Conservation (phyloP, 2,797 vertebrate species). For the Aeoliscus strigatus region DNA sequence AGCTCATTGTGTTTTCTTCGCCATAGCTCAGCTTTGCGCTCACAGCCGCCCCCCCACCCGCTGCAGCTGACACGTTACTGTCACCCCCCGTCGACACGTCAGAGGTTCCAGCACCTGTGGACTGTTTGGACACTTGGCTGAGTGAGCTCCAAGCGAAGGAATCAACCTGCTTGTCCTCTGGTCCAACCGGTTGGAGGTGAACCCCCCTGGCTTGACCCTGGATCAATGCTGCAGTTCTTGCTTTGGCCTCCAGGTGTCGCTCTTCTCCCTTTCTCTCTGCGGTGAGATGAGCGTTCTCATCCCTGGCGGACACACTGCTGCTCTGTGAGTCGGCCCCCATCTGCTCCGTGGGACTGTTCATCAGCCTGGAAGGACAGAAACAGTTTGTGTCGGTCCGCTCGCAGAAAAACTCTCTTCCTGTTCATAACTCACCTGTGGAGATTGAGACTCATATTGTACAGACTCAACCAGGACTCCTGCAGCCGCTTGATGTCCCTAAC, state of each 20-base stretch:
- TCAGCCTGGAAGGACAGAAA: slow-evolving; percentile 61
- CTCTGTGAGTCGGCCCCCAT: slow-evolving; percentile 12
- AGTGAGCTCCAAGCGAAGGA: slow-evolving; percentile 1
- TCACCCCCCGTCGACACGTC: neutral
- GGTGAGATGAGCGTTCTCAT: no score
- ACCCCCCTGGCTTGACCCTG: no score
- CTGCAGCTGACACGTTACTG: slow-evolving; percentile 2
- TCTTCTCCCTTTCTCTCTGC: no score
- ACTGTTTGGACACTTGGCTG: slow-evolving; percentile 6
- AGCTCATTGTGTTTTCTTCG: slow-evolving; percentile 1
- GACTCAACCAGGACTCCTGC: slow-evolving; percentile 70
- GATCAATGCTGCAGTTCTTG: no score
- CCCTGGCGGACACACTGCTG: no score
- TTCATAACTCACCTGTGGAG: slow-evolving; percentile 60
- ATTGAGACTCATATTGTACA: slow-evolving; percentile 68
- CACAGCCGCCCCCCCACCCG: slow-evolving; percentile 3
- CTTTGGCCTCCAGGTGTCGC: no score
- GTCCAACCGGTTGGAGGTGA: neutral
- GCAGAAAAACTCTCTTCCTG: no score
- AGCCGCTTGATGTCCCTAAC: slow-evolving; percentile 77
- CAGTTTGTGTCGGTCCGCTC: neutral
- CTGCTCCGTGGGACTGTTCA: slow-evolving; percentile 42
- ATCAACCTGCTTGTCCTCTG: slow-evolving; percentile 23
- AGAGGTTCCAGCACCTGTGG: neutral
- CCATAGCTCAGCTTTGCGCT: neutral